These are phyloP conservation scores for Mythimna vitellina DNA, from an alignment of 2,888 invertebrate genomes.

Conservation along the genomic window DNA sequence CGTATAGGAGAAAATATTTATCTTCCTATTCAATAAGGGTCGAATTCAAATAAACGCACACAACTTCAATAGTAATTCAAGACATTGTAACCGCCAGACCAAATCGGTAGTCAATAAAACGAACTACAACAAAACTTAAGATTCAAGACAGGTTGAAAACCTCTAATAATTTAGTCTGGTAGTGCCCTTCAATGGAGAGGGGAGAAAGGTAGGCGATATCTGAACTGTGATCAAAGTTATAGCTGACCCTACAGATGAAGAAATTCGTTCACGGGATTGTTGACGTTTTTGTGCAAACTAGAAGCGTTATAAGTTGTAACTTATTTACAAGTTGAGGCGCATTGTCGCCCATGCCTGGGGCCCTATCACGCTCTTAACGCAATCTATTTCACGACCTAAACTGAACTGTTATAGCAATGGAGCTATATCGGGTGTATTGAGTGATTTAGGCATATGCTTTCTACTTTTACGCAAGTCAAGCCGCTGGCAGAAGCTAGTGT, in stretches of 20 bases:
- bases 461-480: too few relatives aligned
- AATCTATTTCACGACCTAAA: too few relatives aligned
- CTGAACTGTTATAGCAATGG: too few relatives aligned
- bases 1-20: too few relatives aligned
- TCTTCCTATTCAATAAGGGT: background rate
- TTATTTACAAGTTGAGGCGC: background rate
- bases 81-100: background rate
- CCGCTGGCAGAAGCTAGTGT: too few relatives aligned
- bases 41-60: background rate
- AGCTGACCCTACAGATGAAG: conserved; percentile 29
- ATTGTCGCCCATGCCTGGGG: too few relatives aligned
- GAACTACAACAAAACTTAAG: conserved; percentile 15
- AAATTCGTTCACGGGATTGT: conserved; percentile 14
- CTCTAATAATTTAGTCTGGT: conserved; percentile 41
- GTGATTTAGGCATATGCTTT: too few relatives aligned
- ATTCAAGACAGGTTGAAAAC: conserved; percentile 29
- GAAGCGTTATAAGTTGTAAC: background rate
- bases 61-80: background rate
- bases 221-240: conserved; percentile 42
- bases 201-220: conserved; percentile 47
- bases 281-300: background rate
- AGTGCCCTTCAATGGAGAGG: conserved; percentile 25
- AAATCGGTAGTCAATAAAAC: conserved; percentile 15
- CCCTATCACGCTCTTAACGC: too few relatives aligned
- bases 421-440: too few relatives aligned